A percentile compares a stretch with the other conserved stretches of the same genome.
Evolutionary conservation across 2,797 vertebrate species (phyloP).

Genomic region (Eidolon dupreanum): DNA sequence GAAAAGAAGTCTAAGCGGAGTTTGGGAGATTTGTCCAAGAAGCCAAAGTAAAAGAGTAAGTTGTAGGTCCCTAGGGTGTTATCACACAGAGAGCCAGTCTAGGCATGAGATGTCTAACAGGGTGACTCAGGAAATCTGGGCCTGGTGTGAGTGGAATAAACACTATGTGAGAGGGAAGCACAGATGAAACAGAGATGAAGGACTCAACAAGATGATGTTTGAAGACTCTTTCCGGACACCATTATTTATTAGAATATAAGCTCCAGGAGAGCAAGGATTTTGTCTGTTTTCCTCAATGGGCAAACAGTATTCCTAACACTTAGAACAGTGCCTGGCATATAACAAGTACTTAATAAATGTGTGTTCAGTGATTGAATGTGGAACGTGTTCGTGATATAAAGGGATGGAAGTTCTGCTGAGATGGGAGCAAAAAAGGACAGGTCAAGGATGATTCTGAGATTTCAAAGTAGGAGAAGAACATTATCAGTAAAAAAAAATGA

Average conservation of each 20-base stretch:
- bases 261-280: not conserved
- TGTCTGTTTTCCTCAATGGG: not conserved
- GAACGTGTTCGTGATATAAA: not conserved
- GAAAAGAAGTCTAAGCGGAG: not conserved
- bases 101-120: not conserved
- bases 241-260: not conserved
- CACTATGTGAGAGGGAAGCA: not conserved
- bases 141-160: not conserved
- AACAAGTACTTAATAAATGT: not conserved
- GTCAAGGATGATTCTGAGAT: not conserved
- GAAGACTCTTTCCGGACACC: not conserved
- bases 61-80: not conserved
- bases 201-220: not conserved
- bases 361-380: not conserved
- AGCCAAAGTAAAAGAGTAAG: not conserved
- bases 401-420: not conserved
- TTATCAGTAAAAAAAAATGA: not conserved
- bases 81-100: not conserved
- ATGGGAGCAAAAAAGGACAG: not conserved
- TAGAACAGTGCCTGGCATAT: not conserved
- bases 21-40: not conserved
- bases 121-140: too few species aligned
- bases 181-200: not conserved
- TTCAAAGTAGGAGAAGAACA: not conserved
- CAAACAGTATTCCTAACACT: not conserved